phyloP scores from a whole-genome alignment of 2,888 invertebrate species.

The Nipponacmea schrenckii region DNA sequence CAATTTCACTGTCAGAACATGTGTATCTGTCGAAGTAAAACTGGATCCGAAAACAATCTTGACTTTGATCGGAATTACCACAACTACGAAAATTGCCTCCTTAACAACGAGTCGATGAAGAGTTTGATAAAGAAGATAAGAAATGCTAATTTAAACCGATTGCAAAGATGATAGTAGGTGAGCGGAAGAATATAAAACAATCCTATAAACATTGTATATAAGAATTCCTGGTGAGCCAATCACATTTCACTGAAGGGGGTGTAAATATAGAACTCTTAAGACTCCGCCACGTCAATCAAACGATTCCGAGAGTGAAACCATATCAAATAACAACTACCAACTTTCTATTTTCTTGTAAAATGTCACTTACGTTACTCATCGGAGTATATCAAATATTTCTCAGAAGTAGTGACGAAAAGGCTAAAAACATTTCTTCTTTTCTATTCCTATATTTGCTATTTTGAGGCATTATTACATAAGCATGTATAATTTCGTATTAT shows the following conservation, averaged over 20 bases:
- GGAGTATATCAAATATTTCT: no score
- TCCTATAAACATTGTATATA: not conserved
- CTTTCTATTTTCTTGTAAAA: no score
- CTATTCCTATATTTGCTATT: no score
- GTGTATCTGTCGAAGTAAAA: no score
- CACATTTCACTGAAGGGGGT: not conserved
- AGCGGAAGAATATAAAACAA: not conserved
- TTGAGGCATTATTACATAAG: no score
- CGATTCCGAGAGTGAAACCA: not conserved
- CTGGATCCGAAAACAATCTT: no score
- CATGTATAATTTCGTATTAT: no score
- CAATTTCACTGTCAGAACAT: no score
- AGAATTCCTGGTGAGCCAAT: not conserved
- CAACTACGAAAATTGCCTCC: not conserved
- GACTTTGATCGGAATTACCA: not conserved
- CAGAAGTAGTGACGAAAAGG: no score
- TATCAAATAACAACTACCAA: not conserved
- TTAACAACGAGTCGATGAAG: not conserved
- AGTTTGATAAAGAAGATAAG: constrained; percentile 1
- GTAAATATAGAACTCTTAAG: constrained; percentile 1
- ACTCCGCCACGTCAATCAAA: constrained; percentile 5
- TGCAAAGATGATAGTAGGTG: not conserved
- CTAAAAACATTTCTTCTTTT: no score
- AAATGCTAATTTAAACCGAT: not conserved
- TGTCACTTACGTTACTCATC: no score